These are phyloP conservation scores for Temnothorax unifasciatus DNA, from an alignment of 2,888 invertebrate genomes.

Conservation along the genomic window DNA sequence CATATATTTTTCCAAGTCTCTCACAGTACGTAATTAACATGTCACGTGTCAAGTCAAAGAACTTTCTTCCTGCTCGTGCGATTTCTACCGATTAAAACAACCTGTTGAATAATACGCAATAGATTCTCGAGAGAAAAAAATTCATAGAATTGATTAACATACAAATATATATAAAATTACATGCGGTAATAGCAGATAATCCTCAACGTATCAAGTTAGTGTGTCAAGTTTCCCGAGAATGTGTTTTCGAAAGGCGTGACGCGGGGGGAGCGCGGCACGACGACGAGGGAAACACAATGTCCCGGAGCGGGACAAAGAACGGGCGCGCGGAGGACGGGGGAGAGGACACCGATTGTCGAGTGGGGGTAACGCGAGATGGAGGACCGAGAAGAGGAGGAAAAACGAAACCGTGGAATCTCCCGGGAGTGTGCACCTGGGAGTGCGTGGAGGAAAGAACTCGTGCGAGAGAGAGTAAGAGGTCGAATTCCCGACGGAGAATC, in stretches of 20 bases:
- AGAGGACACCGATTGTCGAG: conserved; percentile 25
- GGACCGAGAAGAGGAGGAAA: not conserved
- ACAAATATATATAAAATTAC: not conserved
- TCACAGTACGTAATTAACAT: not conserved
- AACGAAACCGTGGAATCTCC: conserved; percentile 44
- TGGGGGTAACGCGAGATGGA: conserved; percentile 9
- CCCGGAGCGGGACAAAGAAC: conserved; percentile 26
- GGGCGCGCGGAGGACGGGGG: not conserved
- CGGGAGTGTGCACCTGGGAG: conserved; percentile 40
- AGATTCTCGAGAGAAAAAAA: not conserved
- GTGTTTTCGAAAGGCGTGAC: not conserved
- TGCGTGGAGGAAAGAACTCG: conserved; percentile 86
- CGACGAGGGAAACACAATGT: conserved; percentile 25
- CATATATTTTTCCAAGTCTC: not conserved
- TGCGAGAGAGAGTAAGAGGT: conserved; percentile 15
- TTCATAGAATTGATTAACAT: conserved; percentile 1
- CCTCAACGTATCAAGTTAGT: not conserved
- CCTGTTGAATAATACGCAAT: conserved; percentile 10
- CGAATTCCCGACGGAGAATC: conserved; percentile 55
- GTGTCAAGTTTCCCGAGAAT: conserved; percentile 16
- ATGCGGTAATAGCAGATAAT: not conserved
- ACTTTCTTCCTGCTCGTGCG: not conserved
- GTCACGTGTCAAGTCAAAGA: not conserved
- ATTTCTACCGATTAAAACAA: conserved; percentile 16
- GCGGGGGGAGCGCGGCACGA: not conserved